Base-by-base conservation (phyloP, 2,888 invertebrate species). In the Cataglyphis rosenhaueri region DNA sequence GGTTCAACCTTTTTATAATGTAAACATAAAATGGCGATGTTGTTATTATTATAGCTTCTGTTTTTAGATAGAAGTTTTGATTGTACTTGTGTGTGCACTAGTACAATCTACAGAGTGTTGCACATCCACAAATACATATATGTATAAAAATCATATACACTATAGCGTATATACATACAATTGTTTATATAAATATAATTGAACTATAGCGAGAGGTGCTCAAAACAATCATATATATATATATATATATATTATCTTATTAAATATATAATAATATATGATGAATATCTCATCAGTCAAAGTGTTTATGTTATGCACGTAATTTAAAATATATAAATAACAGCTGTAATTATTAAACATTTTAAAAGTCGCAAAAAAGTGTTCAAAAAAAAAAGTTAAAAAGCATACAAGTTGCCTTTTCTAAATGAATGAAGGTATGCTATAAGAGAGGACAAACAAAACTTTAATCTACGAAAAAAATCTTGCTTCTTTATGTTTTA, bases 331-430 rank as follows among this genome's bases (percentile, higher is more conserved):
- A 68, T 70, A 52, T 68, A 52, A 21, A 55, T 55, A 48, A 48
- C n/a, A 55, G 15, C 21, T 70, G 35, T 70, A 70, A 70, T 70
- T 70, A 55, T 10, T 70, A 18, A 18, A 12, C 35, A 18, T 71
- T 59, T n/a, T 52, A 52, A 52, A 71, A 59, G 25, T 38, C 21
- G 12, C 41, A 71, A 18, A 48, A 57, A 59, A 38, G 18, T 3
- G 25, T 71, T 57, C 38, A 38, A 18, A 59, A 38, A 18, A 59
- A 25, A 10, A 44, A 6, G 1, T 44, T 18, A 21, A 71, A 25
- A 38, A 57, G n/a, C 12, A 18, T 9, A 10, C 12, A 57, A 59
- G 18, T 6, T 35, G 12, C 5, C 38, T 71, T 55, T 18, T 38
- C 25, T 25, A 18, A 25, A 70, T 35, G 2, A 32, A 32, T 32